Base-by-base conservation (phyloP, 2,797 vertebrate species). In the Gallinago nigripennis region DNA sequence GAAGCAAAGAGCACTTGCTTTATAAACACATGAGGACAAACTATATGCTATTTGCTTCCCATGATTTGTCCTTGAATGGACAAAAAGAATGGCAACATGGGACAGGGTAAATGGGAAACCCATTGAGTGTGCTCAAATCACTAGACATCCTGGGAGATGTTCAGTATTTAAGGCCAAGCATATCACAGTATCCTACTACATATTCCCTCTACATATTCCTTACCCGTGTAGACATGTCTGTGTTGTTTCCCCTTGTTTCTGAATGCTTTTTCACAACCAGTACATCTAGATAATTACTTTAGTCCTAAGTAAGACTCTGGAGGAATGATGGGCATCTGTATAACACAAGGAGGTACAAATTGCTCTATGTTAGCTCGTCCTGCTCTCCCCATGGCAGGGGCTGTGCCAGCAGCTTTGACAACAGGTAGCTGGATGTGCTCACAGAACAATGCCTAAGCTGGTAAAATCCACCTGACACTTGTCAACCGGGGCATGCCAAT, bases 331-430 rank as follows among this genome's bases (percentile, higher is more conserved):
- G 16, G 12, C 17, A 50, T 23, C n/a, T 72, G 31, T 16, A 16
- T 28, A 66, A 6, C 35, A 24, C 0, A 0, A 45, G 19, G 41
- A 54, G 11, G 18, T 50, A 63, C 10, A 83, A 71, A 23, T 45
- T 0, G 0, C 12, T 88, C 15, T 43, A 1, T n/a, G 30, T 43
- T 46, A 53, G 28, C 9, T 28, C 46, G 13, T 39, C 21, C 9
- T 68, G 8, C 33, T 30, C 24, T 70, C 25, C 16, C 28, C 45
- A 11, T 25, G 16, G 23, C 3, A 75, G 43, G 12, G 27, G 6
- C 3, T 48, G 25, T 53, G 33, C 51, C 35, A 85, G 19, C 21
- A 83, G 20, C 31, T 84, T 64, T 83, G 31, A 57, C 23, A 57
- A 50, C 11, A 71, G 4, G 6, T 48, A 73, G 7, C 20, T 77